Percentiles rank a stretch among this genome's conserved stretches.
These are phyloP conservation scores for Nycticorax nycticorax DNA, from an alignment of 2,113 vertebrate species.

Conservation along the genomic window DNA sequence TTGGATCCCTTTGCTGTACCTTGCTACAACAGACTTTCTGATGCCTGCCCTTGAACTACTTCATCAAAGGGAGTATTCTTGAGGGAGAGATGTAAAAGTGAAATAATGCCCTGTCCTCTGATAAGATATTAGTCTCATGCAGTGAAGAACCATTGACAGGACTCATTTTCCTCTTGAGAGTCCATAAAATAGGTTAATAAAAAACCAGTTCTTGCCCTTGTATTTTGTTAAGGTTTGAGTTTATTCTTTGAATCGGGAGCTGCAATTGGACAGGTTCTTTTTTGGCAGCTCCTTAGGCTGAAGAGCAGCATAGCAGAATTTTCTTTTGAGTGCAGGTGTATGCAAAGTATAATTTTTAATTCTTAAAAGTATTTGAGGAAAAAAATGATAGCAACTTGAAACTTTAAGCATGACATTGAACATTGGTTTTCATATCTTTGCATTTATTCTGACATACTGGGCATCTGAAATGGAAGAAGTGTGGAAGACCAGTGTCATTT, in stretches of 20 bases:
- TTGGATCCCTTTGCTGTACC: neutral
- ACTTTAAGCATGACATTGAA: neutral
- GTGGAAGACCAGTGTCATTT: neutral
- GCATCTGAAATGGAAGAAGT: neutral
- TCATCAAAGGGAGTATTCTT: constrained; percentile 34
- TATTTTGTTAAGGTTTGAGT: neutral
- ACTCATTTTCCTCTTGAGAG: constrained; percentile 26
- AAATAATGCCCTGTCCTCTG: constrained; percentile 43
- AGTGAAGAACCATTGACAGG: constrained; percentile 6
- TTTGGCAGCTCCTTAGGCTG: neutral
- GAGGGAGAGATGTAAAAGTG: constrained; percentile 22
- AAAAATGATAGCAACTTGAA: neutral
- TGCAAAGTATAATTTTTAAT: neutral
- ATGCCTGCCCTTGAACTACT: constrained; percentile 60
- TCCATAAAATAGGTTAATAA: constrained; percentile 52
- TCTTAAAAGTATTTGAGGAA: neutral
- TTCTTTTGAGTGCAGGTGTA: neutral
- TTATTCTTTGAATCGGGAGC: neutral
- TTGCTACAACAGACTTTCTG: neutral
- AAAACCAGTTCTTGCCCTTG: neutral
- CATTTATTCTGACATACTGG: neutral
- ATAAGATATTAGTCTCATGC: neutral
- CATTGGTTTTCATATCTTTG: neutral
- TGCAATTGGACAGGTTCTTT: neutral
- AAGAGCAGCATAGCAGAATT: neutral